Evolutionary conservation across 2,888 invertebrate genomes (phyloP).

Genomic region (Eilema sororculum): DNA sequence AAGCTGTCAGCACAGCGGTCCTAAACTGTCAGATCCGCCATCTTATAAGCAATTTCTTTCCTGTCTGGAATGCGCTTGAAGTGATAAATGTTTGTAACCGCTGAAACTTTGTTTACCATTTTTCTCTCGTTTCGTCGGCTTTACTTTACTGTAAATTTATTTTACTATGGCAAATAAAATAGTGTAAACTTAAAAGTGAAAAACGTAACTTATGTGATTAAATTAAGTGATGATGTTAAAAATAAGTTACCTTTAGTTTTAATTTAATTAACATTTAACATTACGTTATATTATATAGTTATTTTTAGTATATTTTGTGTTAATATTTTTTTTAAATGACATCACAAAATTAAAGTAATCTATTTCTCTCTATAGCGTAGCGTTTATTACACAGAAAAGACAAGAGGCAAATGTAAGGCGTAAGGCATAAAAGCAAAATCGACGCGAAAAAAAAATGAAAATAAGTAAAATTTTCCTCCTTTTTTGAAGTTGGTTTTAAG

Average conservation of each 20-base stretch:
- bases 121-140: too few relatives aligned
- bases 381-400: background rate
- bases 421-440: too few relatives aligned
- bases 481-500: too few relatives aligned
- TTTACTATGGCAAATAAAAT: background rate
- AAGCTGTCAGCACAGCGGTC: too few relatives aligned
- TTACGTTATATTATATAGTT: constrained; percentile 10
- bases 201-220: constrained; percentile 42
- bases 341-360: constrained; percentile 5
- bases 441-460: too few relatives aligned
- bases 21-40: too few relatives aligned
- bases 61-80: too few relatives aligned
- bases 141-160: constrained; percentile 20
- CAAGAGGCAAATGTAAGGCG: too few relatives aligned
- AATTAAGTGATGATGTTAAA: constrained; percentile 32
- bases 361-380: background rate
- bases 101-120: too few relatives aligned
- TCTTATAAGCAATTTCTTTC: too few relatives aligned
- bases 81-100: too few relatives aligned
- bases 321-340: background rate
- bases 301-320: background rate
- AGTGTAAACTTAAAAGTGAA: constrained; percentile 26
- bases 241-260: constrained; percentile 46
- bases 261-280: constrained; percentile 22
- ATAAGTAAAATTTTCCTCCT: too few relatives aligned